Conservation (phyloP, 53 echinoderm and acorn worm species). For the Holothuria leucospilota region DNA sequence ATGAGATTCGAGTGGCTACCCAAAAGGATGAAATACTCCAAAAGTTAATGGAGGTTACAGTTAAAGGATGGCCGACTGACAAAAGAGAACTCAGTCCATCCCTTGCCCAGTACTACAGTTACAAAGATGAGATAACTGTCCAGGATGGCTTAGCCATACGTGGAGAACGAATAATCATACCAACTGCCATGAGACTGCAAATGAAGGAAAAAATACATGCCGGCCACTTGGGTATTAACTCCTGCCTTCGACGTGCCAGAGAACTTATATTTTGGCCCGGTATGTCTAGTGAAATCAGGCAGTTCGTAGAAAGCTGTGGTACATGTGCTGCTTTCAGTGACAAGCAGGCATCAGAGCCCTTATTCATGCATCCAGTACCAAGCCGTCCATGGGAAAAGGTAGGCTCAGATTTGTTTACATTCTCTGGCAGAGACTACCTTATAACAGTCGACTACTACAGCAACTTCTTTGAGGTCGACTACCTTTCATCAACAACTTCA, state of each 20-base stretch:
- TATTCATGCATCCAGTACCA: constrained; percentile 49
- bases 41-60: constrained; percentile 41
- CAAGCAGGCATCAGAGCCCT: constrained; percentile 60
- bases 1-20: constrained; percentile 30
- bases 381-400: constrained; percentile 64
- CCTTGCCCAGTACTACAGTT: constrained; percentile 39
- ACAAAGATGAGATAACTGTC: constrained; percentile 21
- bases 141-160: constrained; percentile 43
- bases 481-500: constrained; percentile 18
- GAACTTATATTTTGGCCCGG: constrained; percentile 63
- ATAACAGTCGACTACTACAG: constrained; percentile 66
- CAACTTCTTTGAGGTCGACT: constrained; percentile 72
- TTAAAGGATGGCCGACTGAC: constrained; percentile 53
- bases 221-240: constrained; percentile 61
- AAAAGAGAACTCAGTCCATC: constrained; percentile 33
- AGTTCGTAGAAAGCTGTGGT: constrained; percentile 58
- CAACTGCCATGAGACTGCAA: constrained; percentile 10
- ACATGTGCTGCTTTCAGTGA: constrained; percentile 38
- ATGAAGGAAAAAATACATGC: constrained; percentile 66
- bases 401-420: constrained; percentile 41
- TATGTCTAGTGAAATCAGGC: constrained; percentile 62
- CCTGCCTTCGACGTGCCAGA: constrained; percentile 55
- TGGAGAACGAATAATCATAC: constrained; percentile 60
- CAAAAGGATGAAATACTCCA: constrained; percentile 46
- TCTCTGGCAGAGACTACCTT: constrained; percentile 39